Evolutionary conservation across 1,140 invertebrate species (phyloP), one percentile per base, ranked within the genome.

Genomic region (Drosophila burlai): DNA sequence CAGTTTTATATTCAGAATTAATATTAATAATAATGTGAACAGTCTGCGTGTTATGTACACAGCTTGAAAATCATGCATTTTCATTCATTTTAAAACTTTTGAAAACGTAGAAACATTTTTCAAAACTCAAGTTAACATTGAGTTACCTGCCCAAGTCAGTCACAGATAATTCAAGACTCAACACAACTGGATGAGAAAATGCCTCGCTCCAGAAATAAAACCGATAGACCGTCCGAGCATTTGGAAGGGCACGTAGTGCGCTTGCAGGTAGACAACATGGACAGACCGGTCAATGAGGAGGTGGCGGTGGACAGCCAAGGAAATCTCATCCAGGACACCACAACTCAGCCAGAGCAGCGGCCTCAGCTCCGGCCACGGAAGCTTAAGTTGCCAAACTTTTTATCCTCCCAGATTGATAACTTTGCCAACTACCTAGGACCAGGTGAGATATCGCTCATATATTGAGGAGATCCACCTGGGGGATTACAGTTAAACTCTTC

Each of bases 171-270:
- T 15, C 10, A 34, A 31, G n/a, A 3, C 21, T 18, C 13, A 1
- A 21, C 50, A 47, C 10, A 59, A 18, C 15, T 21, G 7, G 10
- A 15, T 42, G 18, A 18, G 80, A 21, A 72, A 16, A 92, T 92
- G 91, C 63, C 83, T 31, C 83, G 81, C 26, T 83, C 74, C 0
- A 81, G 74, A 62, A 18, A 77, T n/a, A 29, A 21, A 0, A 67
- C 71, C 24, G 77, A 46, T 10, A 52, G 58, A 2, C 31, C 76
- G 54, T 36, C 34, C 11, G 36, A 36, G 8, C 64, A 78, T 8
- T 11, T 71, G 34, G 71, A 77, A 1, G 71, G 85, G 11, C 64
- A 80, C 24, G 43, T 10, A 4, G 10, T 83, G 8, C 69, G 73
- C 6, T 47, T 82, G 40, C 57, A 55, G 50, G 64, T 91, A 6